Base-by-base conservation (phyloP, 2,797 vertebrate genomes). In the Chaetodon trifasciatus region DNA sequence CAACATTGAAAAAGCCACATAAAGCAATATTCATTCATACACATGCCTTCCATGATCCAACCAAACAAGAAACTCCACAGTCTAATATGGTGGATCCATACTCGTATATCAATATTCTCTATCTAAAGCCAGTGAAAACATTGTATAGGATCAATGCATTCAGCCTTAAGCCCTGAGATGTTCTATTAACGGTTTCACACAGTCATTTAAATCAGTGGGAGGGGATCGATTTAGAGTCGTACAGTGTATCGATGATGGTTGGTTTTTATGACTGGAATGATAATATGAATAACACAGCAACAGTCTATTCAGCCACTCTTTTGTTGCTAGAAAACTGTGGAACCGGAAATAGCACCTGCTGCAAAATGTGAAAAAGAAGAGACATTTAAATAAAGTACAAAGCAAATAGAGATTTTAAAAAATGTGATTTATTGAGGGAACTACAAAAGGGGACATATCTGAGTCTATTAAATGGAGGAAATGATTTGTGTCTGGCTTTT, bases 161-260 rank as follows among this genome's bases (percentile, higher is more conserved):
- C 82, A 68, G 91, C 93, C 92, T 68, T 37, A 11, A 91, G 90
- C 76, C 78, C 83, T 69, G 85, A 90, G 90, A 91, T 92, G 89
- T 90, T 91, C 87, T 88, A 92, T 91, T 91, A 93, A 91, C 89
- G 86, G 73, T 87, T 91, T 91, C 86, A 85, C 91, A 91, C 88
- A 87, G 86, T 70, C 88, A 86, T 93, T 92, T 91, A 90, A 90
- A 92, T 92, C 90, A 90, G 89, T 24, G 47, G 63, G 60, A 62
- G 81, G 50, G 15, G 53, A 91, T 94, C 84, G 70, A 94, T 93
- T 24, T 19, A 2, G 71, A 90, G 88, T 84, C 87, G 65, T 86
- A 76, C 57, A 82, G 72, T 39, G 67, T 86, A 80, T 92, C 68
- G 68, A 78, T 78, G 83, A 88, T 56, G 74, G 60, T 74, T 73